These are phyloP conservation scores for Crioceris asparagi DNA, from an alignment of 2,888 invertebrate species.

Conservation along the genomic window DNA sequence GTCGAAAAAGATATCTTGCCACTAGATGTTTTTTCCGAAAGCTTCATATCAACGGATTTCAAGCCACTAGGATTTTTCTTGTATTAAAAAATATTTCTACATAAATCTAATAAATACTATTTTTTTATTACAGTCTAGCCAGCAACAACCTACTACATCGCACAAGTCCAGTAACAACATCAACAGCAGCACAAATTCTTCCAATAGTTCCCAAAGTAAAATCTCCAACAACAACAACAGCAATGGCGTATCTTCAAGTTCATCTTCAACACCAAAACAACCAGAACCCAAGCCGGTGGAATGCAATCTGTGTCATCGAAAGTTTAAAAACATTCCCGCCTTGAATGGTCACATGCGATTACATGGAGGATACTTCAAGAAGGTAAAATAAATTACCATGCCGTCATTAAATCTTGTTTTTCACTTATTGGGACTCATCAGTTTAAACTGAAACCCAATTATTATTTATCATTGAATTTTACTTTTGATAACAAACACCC, in stretches of 20 bases:
- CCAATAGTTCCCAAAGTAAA: slow-evolving; percentile 33
- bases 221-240: slow-evolving; percentile 31
- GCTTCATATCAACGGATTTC: too few relatives aligned
- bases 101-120: too few relatives aligned
- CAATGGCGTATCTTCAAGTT: slow-evolving; percentile 31
- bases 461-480: too few relatives aligned
- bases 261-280: slow-evolving; percentile 35
- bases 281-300: slow-evolving; percentile 78
- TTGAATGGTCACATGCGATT: slow-evolving; percentile 97
- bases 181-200: slow-evolving; percentile 22
- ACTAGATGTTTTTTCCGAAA: too few relatives aligned
- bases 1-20: too few relatives aligned
- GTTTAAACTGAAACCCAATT: too few relatives aligned
- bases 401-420: too few relatives aligned
- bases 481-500: too few relatives aligned
- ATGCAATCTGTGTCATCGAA: slow-evolving; percentile 89
- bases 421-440: too few relatives aligned
- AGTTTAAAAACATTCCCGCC: slow-evolving; percentile 96
- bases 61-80: too few relatives aligned
- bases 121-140: slow-evolving; percentile 22
- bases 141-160: slow-evolving; percentile 26
- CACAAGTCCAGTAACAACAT: slow-evolving; percentile 26
- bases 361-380: slow-evolving; percentile 95
- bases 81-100: too few relatives aligned
- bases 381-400: too few relatives aligned